Evolutionary conservation across 2,797 vertebrate species (phyloP).

Genomic region (Gouania willdenowi): DNA sequence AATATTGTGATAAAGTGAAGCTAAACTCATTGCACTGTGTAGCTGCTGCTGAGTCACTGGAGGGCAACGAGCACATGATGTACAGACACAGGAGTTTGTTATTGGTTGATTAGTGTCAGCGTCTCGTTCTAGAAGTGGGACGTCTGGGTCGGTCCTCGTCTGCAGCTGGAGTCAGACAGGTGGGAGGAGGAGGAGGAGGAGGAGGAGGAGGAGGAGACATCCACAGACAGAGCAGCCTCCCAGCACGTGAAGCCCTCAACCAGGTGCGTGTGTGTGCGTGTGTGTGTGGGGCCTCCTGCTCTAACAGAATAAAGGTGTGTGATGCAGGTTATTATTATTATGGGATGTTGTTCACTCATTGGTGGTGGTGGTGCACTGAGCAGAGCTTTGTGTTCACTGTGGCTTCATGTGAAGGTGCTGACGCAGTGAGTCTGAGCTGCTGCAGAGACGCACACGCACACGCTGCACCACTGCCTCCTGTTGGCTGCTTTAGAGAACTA

Average conservation of each 20-base stretch:
- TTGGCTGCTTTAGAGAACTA: slow-evolving; percentile 50
- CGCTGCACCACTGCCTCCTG: slow-evolving; percentile 62
- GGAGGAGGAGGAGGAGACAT: slow-evolving; percentile 79
- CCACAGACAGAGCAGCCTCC: slow-evolving; percentile 85
- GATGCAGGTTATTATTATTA: slow-evolving; percentile 40
- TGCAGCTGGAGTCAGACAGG: slow-evolving; percentile 87
- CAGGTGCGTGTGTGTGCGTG: slow-evolving; percentile 79
- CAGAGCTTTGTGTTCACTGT: slow-evolving; percentile 65
- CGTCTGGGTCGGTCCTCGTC: slow-evolving; percentile 91
- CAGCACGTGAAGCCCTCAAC: slow-evolving; percentile 78
- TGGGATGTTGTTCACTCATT: slow-evolving; percentile 25
- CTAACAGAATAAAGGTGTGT: slow-evolving; percentile 37
- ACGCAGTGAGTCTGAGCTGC: slow-evolving; percentile 74
- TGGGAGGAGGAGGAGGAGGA: slow-evolving; percentile 80
- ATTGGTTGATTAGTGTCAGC: neutral
- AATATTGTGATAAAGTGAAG: too few species aligned
- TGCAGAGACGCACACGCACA: slow-evolving; percentile 70
- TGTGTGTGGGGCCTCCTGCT: too few species aligned
- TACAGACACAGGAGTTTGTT: too few species aligned
- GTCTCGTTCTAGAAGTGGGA: slow-evolving; percentile 80
- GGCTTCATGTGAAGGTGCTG: slow-evolving; percentile 78
- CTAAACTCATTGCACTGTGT: too few species aligned
- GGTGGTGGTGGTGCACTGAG: slow-evolving; percentile 52
- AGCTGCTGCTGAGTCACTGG: neutral
- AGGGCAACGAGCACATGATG: slow-evolving; percentile 7